Conservation (phyloP, 2,888 invertebrate genomes). For the Hipparchia sbordonii region DNA sequence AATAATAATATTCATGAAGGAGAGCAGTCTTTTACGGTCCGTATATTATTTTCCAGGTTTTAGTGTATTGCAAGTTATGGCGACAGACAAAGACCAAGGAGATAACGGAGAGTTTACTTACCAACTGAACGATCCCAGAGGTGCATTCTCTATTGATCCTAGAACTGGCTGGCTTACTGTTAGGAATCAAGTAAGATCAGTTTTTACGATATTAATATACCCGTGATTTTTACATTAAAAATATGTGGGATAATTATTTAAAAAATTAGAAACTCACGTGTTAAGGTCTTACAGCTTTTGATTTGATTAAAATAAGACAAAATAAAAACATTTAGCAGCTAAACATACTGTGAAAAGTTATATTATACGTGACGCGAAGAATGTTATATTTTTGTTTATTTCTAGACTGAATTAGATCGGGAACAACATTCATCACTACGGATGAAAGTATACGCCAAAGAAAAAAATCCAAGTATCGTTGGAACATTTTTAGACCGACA, state of each 20-base stretch:
- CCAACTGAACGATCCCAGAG: conserved; percentile 87
- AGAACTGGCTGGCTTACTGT: conserved; percentile 94
- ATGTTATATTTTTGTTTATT: conserved; percentile 22
- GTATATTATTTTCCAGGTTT: conserved; percentile 58
- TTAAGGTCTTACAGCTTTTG: too few species aligned
- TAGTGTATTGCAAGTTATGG: conserved; percentile 85
- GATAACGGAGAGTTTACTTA: conserved; percentile 93
- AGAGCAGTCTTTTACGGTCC: conserved; percentile 23
- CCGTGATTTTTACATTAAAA: too few species aligned
- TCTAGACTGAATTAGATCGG: conserved; percentile 88
- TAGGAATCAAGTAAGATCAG: conserved; percentile 79
- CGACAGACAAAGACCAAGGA: conserved; percentile 91
- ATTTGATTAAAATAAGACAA: too few species aligned
- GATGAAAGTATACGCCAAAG: conserved; percentile 90
- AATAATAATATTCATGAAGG: not conserved
- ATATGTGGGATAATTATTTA: too few species aligned
- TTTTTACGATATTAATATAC: not conserved
- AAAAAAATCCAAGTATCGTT: conserved; percentile 87
- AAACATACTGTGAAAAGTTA: not conserved
- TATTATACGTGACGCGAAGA: not conserved
- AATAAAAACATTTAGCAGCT: too few species aligned
- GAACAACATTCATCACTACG: conserved; percentile 88
- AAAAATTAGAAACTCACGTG: too few species aligned
- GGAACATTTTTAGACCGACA: conserved; percentile 74
- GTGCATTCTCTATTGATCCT: conserved; percentile 91